Evolutionary conservation across 2,888 invertebrate species (phyloP).

Genomic region (Phragmatobia fuliginosa): DNA sequence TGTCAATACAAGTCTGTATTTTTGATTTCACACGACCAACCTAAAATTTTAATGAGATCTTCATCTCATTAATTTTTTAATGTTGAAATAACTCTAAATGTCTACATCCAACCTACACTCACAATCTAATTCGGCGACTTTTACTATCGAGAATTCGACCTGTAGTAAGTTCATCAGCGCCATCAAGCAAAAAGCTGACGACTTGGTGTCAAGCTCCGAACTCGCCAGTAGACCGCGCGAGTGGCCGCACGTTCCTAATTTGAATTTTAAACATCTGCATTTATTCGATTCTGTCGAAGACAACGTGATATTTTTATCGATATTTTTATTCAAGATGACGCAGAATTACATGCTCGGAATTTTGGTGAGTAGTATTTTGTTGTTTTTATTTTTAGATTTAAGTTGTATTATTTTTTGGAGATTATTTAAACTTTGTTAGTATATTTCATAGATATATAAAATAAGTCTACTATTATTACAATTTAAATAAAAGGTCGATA

Average conservation of each 20-base stretch:
- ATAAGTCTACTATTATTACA: no score
- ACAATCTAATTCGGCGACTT: constrained; percentile 8
- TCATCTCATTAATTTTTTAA: background rate
- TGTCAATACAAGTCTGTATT: background rate
- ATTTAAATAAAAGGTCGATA: background rate
- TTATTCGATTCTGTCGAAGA: constrained; percentile 29
- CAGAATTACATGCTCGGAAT: constrained; percentile 59
- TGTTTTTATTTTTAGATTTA: constrained; percentile 11
- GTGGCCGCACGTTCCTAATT: constrained; percentile 57
- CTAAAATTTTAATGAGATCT: background rate
- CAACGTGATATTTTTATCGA: constrained; percentile 47
- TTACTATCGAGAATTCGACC: constrained; percentile 55
- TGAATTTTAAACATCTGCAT: constrained; percentile 39
- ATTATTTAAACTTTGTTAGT: no score
- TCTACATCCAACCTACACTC: constrained; percentile 4
- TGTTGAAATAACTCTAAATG: background rate
- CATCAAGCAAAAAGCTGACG: constrained; percentile 70
- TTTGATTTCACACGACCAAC: background rate
- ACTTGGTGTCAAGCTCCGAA: constrained; percentile 58
- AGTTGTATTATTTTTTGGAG: background rate
- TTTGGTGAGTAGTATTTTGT: constrained; percentile 59
- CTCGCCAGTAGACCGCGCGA: constrained; percentile 58
- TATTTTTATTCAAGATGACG: constrained; percentile 54
- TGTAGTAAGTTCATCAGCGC: constrained; percentile 51
- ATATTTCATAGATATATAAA: no score